Evolutionary conservation across 2,113 vertebrate species (phyloP).

Genomic region (Hippolais icterina): DNA sequence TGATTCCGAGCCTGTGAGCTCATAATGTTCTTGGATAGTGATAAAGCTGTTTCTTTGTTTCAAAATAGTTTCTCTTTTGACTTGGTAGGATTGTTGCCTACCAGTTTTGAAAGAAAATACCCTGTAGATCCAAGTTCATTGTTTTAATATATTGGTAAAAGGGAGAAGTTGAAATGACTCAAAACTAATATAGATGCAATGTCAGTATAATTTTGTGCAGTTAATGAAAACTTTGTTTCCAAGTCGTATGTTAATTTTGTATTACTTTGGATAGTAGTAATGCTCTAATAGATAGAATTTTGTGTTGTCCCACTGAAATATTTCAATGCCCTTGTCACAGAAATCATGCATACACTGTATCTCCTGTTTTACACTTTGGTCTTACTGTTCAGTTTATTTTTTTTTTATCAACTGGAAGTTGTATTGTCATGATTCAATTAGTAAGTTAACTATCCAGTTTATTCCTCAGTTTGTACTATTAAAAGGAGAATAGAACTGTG

Average conservation of each 20-base stretch:
- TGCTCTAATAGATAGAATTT: neutral
- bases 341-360: neutral
- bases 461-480: neutral
- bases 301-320: neutral
- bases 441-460: neutral
- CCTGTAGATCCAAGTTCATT: neutral
- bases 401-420: neutral
- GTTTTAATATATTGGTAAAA: neutral
- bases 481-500: neutral
- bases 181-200: neutral
- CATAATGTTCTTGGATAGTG: neutral
- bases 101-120: neutral
- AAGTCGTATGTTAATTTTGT: neutral
- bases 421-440: neutral
- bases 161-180: neutral
- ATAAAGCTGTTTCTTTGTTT: neutral
- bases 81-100: neutral
- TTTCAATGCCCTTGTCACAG: neutral
- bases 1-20: neutral
- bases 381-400: neutral
- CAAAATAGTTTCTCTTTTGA: neutral
- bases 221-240: neutral
- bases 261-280: neutral
- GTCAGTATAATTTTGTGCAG: neutral
- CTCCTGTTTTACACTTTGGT: neutral